Evolutionary conservation across 2,888 invertebrate species (phyloP), one percentile per base, ranked within the genome.

Genomic region (Netelia melanura): DNA sequence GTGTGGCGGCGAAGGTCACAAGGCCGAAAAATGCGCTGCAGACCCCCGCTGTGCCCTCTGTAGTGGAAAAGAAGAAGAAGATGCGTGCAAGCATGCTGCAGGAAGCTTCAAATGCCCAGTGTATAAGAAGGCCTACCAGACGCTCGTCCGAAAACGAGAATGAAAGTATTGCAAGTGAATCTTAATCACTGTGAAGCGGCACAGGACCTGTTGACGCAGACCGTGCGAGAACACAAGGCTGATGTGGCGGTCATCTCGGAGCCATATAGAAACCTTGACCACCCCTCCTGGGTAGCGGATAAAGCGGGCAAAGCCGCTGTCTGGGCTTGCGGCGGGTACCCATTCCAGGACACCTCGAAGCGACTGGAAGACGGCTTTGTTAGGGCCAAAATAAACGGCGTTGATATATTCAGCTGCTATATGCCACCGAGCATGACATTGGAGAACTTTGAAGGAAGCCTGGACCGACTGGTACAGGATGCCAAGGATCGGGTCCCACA

Each of bases 101-200:
- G 86, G 79, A 9, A 81, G 76, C 23, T 61, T 48, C 25, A 10
- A 68, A 72, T 87, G 87, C 78, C 83, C 86, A 25, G 83, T 44
- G 0, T 81, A 56, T 21, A 21, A 38, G 58, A 23, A 54, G 70
- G 82, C 83, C 44, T 48, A 74, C 52, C 78, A 70, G 74, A 83
- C 58, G 75, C 23, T 9, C 8, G n/a, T 68, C 30, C 67, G 25
- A 43, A 62, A 17, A 58, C 30, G 43, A 65, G 52, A 8, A 87
- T 86, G 88, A 88, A 56, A 61, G 30, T 89, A n/a, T 64, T 89
- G 21, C 85, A 82, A 74, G 71, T 87, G 11, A 85, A 87, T 70
- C 83, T 86, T 6, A 85, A 87, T 54, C 89, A 88, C 62, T 87
- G 86, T 62, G 86, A 81, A 70, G 87, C 79, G 2, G 87, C 89